Conservation (phyloP, 2,797 vertebrate species). For the Cuculus canorus region DNA sequence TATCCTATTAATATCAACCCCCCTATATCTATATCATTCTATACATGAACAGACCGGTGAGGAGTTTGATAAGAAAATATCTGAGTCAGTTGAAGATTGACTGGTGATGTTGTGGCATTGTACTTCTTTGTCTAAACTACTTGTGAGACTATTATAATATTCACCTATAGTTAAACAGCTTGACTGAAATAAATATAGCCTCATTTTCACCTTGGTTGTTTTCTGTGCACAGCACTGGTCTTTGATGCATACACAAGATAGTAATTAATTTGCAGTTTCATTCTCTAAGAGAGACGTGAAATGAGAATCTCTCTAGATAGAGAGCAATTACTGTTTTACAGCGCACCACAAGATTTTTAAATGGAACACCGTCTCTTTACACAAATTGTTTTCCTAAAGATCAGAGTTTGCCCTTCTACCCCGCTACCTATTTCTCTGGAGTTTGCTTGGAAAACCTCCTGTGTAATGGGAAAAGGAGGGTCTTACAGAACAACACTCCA, state of each 20-base stretch:
- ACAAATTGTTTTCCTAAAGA: constrained; percentile 34
- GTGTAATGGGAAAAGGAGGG: constrained; percentile 18
- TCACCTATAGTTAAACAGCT: constrained; percentile 32
- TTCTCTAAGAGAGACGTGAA: constrained; percentile 11
- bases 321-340: constrained; percentile 55
- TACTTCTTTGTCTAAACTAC: neutral
- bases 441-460: constrained; percentile 29
- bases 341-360: constrained; percentile 36
- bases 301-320: constrained; percentile 40
- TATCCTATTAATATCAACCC: neutral
- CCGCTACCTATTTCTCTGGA: neutral
- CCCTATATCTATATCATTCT: neutral
- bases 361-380: neutral
- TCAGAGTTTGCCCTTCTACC: neutral
- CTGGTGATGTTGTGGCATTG: neutral
- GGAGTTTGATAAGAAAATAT: constrained; percentile 15
- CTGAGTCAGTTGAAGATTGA: constrained; percentile 7
- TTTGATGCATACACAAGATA: constrained; percentile 53
- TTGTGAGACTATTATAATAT: neutral
- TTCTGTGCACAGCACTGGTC: constrained; percentile 27
- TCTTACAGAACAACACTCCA: neutral
- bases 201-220: constrained; percentile 45
- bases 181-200: constrained; percentile 38
- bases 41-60: neutral
- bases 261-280: constrained; percentile 66